Conservation (phyloP, 2,888 invertebrate species). For the Synanthedon myopaeformis region DNA sequence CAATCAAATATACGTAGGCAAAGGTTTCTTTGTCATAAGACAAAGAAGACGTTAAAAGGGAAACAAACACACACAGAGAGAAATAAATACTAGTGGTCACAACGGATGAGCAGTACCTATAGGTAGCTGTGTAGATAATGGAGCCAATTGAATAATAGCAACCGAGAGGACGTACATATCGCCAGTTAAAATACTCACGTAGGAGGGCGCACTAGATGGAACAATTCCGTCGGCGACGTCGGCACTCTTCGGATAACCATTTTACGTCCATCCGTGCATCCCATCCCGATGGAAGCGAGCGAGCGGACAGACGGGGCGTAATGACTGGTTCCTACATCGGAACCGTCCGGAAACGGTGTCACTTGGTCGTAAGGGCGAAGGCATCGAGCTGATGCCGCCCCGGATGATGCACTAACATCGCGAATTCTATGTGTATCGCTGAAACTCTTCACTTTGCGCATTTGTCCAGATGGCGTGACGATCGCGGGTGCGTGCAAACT, state of each 20-base stretch:
- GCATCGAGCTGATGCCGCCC: conserved; percentile 59
- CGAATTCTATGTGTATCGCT: conserved; percentile 62
- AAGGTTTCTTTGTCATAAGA: no score
- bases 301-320: conserved; percentile 83
- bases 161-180: conserved; percentile 51
- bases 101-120: conserved; percentile 7
- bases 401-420: conserved; percentile 53
- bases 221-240: conserved; percentile 86
- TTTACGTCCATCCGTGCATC: conserved; percentile 88
- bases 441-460: conserved; percentile 66
- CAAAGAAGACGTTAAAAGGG: no score
- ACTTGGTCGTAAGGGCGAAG: conserved; percentile 63
- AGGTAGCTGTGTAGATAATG: conserved; percentile 13
- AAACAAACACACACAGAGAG: no score
- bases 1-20: no score
- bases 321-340: conserved; percentile 72
- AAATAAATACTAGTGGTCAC: background rate
- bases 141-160: conserved; percentile 56
- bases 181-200: conserved; percentile 74
- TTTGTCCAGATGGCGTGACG: conserved; percentile 60
- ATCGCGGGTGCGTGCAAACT: conserved; percentile 36
- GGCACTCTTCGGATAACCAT: conserved; percentile 87
- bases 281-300: conserved; percentile 87
- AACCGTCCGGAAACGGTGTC: conserved; percentile 64
- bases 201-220: conserved; percentile 86